phyloP scores from a whole-genome alignment of 1,140 invertebrate genomes.

The Amphibalanus amphitrite region DNA sequence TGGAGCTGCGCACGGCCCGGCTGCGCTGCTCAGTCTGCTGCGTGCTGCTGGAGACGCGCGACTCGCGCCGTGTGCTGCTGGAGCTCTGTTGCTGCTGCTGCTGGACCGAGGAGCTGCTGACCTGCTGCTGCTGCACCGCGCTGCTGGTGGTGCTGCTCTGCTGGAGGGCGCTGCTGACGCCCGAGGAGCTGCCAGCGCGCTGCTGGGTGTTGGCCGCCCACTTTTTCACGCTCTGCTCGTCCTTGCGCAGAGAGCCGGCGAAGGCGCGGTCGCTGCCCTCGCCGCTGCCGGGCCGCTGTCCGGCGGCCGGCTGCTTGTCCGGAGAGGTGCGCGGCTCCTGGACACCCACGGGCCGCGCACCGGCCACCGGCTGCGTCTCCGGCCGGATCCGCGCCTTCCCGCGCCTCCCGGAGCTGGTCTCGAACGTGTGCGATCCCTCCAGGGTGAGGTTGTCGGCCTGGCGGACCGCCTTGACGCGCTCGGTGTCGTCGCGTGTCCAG shows the following conservation, averaged over 20 bases:
- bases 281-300: no score
- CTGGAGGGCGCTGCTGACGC: background rate
- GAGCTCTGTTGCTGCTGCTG: no score
- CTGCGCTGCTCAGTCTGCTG: background rate
- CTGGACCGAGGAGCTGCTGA: background rate
- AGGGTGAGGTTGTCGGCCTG: background rate
- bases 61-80: background rate
- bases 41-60: no score
- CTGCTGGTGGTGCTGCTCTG: no score
- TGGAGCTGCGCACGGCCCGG: background rate
- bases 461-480: background rate
- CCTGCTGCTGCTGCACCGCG: background rate
- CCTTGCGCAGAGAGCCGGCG: background rate
- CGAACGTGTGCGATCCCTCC: background rate
- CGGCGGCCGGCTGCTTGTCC: background rate
- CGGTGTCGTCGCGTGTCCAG: background rate
- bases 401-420: background rate
- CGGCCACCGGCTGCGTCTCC: background rate
- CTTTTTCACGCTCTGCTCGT: background rate
- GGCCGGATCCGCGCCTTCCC: background rate
- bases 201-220: background rate
- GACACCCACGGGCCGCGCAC: background rate
- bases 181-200: no score
- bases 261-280: background rate
- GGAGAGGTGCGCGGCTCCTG: no score